phyloP scores from a whole-genome alignment of 2,888 invertebrate species.

The Scaptomyza polygonia region DNA sequence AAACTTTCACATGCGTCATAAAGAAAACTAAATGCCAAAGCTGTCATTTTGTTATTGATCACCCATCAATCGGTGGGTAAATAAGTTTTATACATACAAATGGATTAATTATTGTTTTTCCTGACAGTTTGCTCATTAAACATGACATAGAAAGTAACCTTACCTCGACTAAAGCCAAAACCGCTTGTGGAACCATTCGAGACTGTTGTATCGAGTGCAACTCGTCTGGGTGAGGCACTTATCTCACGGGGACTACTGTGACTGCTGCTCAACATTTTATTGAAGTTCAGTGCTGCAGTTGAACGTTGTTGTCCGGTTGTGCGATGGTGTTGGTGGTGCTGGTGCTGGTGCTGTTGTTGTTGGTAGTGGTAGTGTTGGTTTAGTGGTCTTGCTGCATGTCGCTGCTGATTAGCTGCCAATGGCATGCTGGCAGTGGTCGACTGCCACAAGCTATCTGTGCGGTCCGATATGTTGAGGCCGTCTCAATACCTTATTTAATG shows the following conservation, averaged over 20 bases:
- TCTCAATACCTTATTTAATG: slow-evolving; percentile 20
- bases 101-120: background rate
- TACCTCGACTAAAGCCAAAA: slow-evolving; percentile 83
- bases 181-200: slow-evolving; percentile 81
- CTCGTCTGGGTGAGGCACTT: slow-evolving; percentile 77
- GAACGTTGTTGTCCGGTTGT: slow-evolving; percentile 32
- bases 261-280: slow-evolving; percentile 67
- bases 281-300: slow-evolving; percentile 42
- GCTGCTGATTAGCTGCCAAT: slow-evolving; percentile 43
- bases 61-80: background rate
- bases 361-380: slow-evolving; percentile 61
- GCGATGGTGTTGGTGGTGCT: slow-evolving; percentile 41
- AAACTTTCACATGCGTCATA: background rate
- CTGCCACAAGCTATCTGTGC: slow-evolving; percentile 82
- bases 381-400: slow-evolving; percentile 63
- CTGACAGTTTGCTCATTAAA: background rate
- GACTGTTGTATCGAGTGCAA: slow-evolving; percentile 81
- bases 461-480: slow-evolving; percentile 82
- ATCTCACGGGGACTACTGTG: slow-evolving; percentile 75
- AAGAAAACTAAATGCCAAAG: background rate
- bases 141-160: slow-evolving; percentile 36
- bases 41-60: background rate
- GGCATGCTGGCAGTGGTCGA: slow-evolving; percentile 76
- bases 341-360: slow-evolving; percentile 51
- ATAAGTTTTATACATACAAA: background rate